Evolutionary conservation across 2,888 invertebrate genomes (phyloP), one percentile per base, ranked within the genome.

Genomic region (Griposia aprilina): DNA sequence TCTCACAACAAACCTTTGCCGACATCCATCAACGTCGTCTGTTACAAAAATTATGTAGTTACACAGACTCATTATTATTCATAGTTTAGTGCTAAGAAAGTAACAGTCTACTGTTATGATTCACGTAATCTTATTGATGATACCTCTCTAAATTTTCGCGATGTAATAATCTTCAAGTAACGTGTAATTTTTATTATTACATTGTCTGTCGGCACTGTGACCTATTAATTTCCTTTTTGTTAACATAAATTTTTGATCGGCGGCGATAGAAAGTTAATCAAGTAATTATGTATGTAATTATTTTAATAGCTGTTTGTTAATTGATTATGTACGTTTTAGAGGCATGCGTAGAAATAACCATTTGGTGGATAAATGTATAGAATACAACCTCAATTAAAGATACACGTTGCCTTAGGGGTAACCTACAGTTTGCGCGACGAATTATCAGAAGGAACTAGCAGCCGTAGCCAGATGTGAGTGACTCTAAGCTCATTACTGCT

Each of bases 1-100:
- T 92, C 90, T 79, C 79, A 88, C 88, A 83, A 72, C 83, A 88
- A 89, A 90, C 92, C 90, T 91, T 90, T 84, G 87, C 88, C 73
- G 65, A 80, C 84, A 86, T 87, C 82, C 80, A 90, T 89, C 83
- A 86, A 82, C 76, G 82, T 85, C 81, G 79, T 17, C 70, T 88
- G 82, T 91, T 90, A 91, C 84, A 87, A 88, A 89, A 88, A 90
- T 90, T 90, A 89, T 88, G 89, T 83, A 76, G 84, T 84, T 72
- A 83, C 78, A 80, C 57, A 69, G 57, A 50, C 70, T 78, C 69
- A 78, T 85, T 88, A 83, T 80, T 89, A 89, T 87, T 78, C 86
- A 84, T 84, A 86, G 80, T 87, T 85, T 76, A 73, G 79, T 81
- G 82, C 71, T 81, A 85, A 81, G 87, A 88, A 89, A 89, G 87